A percentile compares a stretch with the other conserved stretches of the same genome.
phyloP scores from a whole-genome alignment of 2,888 invertebrate genomes.

The Schizotus pectinicornis region DNA sequence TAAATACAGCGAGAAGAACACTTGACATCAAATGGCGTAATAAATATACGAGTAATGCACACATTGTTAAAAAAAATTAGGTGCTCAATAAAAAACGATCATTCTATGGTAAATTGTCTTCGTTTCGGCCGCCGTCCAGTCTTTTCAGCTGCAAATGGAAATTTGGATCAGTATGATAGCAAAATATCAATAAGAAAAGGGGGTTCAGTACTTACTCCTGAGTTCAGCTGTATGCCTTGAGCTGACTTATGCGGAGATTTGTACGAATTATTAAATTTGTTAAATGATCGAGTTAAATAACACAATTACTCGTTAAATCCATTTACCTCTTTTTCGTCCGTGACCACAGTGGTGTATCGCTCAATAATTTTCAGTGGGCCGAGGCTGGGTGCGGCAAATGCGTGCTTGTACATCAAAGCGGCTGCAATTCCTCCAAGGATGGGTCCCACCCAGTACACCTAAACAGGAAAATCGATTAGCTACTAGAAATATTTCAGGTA shows the following conservation, averaged over 20 bases:
- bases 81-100: too few species aligned
- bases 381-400: constrained; percentile 63
- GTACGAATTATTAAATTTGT: constrained; percentile 8
- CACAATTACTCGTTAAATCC: neutral
- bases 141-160: constrained; percentile 37
- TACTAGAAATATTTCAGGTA: too few species aligned
- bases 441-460: constrained; percentile 91
- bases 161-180: constrained; percentile 1
- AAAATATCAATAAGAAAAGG: neutral
- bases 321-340: constrained; percentile 73
- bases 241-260: neutral
- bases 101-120: constrained; percentile 35
- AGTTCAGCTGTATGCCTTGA: neutral
- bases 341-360: constrained; percentile 63
- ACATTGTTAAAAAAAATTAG: too few species aligned
- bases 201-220: neutral
- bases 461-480: constrained; percentile 32
- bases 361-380: constrained; percentile 57
- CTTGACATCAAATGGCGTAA: too few species aligned
- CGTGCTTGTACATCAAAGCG: constrained; percentile 75
- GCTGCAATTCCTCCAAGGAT: constrained; percentile 80
- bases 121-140: constrained; percentile 37
- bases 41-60: too few species aligned
- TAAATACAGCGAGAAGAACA: too few species aligned
- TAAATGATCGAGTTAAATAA: neutral